Evolutionary conservation across 2,888 invertebrate genomes (phyloP).

Genomic region (Cryptosula pallasiana): DNA sequence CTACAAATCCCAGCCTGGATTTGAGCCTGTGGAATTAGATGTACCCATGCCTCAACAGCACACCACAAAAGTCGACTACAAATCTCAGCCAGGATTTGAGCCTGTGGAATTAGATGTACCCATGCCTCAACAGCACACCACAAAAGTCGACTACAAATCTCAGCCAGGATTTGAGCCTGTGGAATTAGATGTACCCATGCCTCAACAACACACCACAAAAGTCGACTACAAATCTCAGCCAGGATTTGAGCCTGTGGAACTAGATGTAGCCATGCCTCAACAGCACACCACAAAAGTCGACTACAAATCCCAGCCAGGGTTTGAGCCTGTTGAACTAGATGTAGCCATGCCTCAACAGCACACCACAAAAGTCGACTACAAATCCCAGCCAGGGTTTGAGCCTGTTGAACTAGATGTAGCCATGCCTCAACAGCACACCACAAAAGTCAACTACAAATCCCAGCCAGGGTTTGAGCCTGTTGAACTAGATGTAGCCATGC

Average conservation of each 20-base stretch:
- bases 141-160: neutral
- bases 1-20: neutral
- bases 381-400: conserved; percentile 5
- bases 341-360: neutral
- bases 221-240: neutral
- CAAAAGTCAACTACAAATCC: neutral
- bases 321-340: conserved; percentile 8
- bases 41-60: neutral
- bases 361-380: neutral
- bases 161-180: conserved; percentile 1
- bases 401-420: conserved; percentile 2
- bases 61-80: neutral
- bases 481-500: neutral
- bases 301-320: conserved; percentile 1
- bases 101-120: conserved; percentile 11
- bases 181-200: neutral
- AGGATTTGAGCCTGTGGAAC: neutral
- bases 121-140: neutral
- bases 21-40: conserved; percentile 10
- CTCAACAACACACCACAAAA: neutral
- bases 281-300: neutral
- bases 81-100: neutral
- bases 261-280: conserved; percentile 5
- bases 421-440: neutral
- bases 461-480: neutral